These are phyloP conservation scores for Fundulus diaphanus DNA, from an alignment of 2,797 vertebrate species.

Conservation along the genomic window DNA sequence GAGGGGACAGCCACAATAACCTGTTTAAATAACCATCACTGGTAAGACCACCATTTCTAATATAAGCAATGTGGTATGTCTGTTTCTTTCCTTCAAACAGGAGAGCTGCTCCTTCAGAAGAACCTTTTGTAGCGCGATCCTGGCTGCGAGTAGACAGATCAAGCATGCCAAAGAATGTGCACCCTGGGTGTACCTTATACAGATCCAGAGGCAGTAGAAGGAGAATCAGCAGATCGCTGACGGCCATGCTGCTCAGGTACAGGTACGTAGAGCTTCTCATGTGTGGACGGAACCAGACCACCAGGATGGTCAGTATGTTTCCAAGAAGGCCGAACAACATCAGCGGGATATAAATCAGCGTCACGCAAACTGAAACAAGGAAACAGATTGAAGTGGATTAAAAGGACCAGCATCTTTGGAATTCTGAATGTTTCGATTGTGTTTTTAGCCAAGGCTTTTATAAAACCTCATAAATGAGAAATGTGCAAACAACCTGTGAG, in stretches of 20 bases:
- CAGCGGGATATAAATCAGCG: conserved; percentile 76
- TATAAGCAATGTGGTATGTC: not conserved
- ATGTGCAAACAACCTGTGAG: not conserved
- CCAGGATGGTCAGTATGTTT: conserved; percentile 81
- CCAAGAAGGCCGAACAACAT: conserved; percentile 82
- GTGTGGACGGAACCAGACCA: conserved; percentile 81
- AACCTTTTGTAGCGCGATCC: not conserved
- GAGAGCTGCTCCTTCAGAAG: not conserved
- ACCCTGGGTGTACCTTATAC: conserved; percentile 74
- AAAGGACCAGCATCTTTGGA: not conserved
- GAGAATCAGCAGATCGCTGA: conserved; percentile 84
- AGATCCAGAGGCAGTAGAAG: conserved; percentile 83
- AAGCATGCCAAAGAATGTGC: not conserved
- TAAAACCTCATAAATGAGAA: not conserved
- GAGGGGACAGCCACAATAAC: conserved; percentile 13
- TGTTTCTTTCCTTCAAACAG: not conserved
- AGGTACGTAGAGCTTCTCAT: conserved; percentile 86
- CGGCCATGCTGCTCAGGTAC: conserved; percentile 86
- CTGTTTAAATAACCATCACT: conserved; percentile 9
- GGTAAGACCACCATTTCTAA: not conserved
- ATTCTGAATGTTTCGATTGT: not conserved
- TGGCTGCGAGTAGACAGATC: not conserved
- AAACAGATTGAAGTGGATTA: conserved; percentile 9
- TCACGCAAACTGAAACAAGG: conserved; percentile 73
- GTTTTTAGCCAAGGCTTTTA: not conserved